A percentile compares a stretch with the other conserved stretches of the same genome.
Conservation (phyloP, 2,797 vertebrate genomes). For the Otolemur crassicaudatus region DNA sequence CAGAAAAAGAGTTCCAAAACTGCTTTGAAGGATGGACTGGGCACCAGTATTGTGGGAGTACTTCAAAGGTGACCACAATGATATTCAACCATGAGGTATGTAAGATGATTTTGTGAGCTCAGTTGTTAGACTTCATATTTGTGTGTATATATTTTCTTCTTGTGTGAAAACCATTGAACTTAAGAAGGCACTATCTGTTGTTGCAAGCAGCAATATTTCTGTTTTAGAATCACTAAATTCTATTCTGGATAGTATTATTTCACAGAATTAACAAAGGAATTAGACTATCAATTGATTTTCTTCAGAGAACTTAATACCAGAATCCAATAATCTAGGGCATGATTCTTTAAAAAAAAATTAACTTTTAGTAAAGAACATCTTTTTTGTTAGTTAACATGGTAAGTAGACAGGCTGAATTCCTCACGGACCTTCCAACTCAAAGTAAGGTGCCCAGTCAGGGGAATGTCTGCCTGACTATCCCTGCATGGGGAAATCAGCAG, state of each 20-base stretch:
- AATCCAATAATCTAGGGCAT: not conserved
- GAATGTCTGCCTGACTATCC: too few species aligned
- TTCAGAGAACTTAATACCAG: slow-evolving; percentile 46
- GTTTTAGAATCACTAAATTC: not conserved
- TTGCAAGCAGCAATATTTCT: not conserved
- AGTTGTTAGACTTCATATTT: too few species aligned
- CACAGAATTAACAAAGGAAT: slow-evolving; percentile 24
- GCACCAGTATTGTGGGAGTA: too few species aligned
- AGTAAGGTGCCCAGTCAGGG: too few species aligned
- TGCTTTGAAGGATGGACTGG: too few species aligned
- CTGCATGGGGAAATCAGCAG: too few species aligned
- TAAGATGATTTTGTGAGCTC: too few species aligned
- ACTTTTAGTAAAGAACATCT: not conserved
- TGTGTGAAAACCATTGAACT: not conserved
- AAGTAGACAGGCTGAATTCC: too few species aligned
- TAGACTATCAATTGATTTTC: slow-evolving; percentile 6
- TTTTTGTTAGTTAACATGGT: not conserved
- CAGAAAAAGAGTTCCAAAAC: too few species aligned
- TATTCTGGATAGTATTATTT: not conserved
- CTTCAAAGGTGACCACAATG: too few species aligned
- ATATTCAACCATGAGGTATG: too few species aligned
- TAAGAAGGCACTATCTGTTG: not conserved
- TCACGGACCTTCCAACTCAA: too few species aligned
- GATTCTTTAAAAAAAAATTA: slow-evolving; percentile 40
- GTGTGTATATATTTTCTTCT: not conserved